These are phyloP conservation scores for Boulengeromyrus knoepffleri DNA, from an alignment of 2,113 vertebrate genomes.

Conservation along the genomic window DNA sequence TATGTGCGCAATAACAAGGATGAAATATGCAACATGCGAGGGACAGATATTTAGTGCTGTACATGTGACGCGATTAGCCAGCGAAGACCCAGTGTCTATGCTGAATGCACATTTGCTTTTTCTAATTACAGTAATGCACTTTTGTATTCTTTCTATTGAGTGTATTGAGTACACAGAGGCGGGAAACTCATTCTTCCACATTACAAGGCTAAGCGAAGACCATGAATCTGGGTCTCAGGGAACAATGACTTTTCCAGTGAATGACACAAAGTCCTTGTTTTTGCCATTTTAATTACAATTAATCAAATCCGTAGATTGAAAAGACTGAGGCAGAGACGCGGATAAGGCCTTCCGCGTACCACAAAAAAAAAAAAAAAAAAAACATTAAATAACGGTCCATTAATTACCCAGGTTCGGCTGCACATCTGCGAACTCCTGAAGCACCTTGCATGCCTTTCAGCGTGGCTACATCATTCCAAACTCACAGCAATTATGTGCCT, in stretches of 20 bases:
- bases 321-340: neutral
- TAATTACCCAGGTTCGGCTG: neutral
- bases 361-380: neutral
- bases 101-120: slow-evolving; percentile 1
- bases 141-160: neutral
- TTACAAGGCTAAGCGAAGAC: neutral
- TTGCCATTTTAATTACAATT: neutral
- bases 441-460: neutral
- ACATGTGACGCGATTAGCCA: neutral
- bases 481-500: neutral
- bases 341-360: neutral
- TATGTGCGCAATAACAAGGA: neutral
- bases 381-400: neutral
- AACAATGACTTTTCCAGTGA: neutral
- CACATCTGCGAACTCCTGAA: neutral
- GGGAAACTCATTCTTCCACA: neutral
- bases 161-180: neutral
- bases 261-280: neutral
- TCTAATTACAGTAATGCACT: slow-evolving; percentile 14
- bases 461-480: neutral
- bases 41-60: neutral
- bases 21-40: neutral
- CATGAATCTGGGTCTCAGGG: neutral
- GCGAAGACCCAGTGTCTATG: neutral
- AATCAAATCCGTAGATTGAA: neutral